phyloP scores from a whole-genome alignment of 2,888 invertebrate genomes.

The Steinernema hermaphroditum region DNA sequence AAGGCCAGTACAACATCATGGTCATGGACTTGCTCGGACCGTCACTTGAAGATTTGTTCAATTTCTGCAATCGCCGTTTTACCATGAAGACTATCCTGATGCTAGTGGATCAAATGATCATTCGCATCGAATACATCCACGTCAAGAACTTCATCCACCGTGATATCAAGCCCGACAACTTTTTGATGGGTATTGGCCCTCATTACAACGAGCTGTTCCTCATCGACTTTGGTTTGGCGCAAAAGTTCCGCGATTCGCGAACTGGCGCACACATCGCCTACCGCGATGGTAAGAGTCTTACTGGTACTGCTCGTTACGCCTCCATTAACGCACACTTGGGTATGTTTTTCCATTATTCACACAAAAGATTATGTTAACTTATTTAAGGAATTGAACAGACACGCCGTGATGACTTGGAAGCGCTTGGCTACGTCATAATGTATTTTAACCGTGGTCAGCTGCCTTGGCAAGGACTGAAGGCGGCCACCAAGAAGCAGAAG shows the following conservation, averaged over 20 bases:
- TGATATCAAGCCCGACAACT: conserved; percentile 72
- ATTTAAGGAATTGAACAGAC: no score
- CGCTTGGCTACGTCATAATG: conserved; percentile 98
- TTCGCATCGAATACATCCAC: conserved; percentile 72
- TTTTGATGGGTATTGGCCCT: conserved; percentile 71
- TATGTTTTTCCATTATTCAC: no score
- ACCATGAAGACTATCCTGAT: conserved; percentile 72
- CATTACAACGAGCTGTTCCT: conserved; percentile 69
- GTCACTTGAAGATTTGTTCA: conserved; percentile 72
- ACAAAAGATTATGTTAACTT: no score
- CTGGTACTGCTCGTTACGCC: conserved; percentile 95
- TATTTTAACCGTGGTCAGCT: conserved; percentile 97
- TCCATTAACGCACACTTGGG: conserved; percentile 99
- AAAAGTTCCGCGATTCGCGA: conserved; percentile 67
- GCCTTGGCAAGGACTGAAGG: conserved; percentile 99
- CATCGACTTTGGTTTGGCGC: conserved; percentile 70
- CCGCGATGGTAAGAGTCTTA: conserved; percentile 98
- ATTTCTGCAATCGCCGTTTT: conserved; percentile 72
- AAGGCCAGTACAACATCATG: conserved; percentile 73
- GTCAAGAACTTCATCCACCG: conserved; percentile 72
- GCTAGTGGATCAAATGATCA: conserved; percentile 71
- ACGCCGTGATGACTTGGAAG: conserved; percentile 98
- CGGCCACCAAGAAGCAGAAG: conserved; percentile 97
- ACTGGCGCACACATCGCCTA: conserved; percentile 71
- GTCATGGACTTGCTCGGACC: conserved; percentile 73